Evolutionary conservation across 37 sponge, comb jelly and placozoan genomes (phyloP).

Genomic region (Beroe forskalii): DNA sequence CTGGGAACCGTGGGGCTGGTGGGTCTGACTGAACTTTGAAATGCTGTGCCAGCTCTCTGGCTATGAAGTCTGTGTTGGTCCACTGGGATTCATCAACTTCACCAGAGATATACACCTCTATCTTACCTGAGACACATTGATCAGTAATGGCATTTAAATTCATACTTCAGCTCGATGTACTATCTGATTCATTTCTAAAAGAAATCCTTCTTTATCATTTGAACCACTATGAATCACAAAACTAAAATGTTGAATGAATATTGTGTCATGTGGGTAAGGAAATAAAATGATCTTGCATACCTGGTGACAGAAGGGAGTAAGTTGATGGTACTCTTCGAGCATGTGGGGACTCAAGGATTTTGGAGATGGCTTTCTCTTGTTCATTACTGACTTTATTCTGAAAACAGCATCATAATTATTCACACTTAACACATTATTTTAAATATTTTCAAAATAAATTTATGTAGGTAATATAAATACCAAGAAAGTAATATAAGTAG

Average conservation of each 20-base stretch:
- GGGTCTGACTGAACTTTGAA: conserved; percentile 44
- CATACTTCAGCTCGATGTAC: not conserved
- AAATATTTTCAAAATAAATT: too few species aligned
- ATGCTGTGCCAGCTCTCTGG: conserved; percentile 35
- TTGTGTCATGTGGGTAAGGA: not conserved
- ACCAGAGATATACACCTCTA: conserved; percentile 30
- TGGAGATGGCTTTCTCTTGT: conserved; percentile 22
- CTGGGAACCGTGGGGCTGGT: conserved; percentile 8
- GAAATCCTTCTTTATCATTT: too few species aligned
- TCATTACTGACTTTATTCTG: conserved; percentile 1
- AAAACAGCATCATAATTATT: not conserved
- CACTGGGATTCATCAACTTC: conserved; percentile 35
- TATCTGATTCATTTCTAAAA: too few species aligned
- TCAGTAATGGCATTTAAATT: not conserved
- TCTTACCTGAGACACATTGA: conserved; percentile 26
- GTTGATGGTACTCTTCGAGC: conserved; percentile 4
- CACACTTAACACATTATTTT: not conserved
- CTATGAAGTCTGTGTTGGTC: conserved; percentile 45
- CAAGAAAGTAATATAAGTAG: too few species aligned
- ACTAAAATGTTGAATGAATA: not conserved
- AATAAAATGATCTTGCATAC: not conserved
- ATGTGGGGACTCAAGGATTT: conserved; percentile 12
- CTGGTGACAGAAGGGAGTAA: conserved; percentile 19
- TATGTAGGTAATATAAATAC: too few species aligned
- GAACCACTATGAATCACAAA: not conserved